These are phyloP conservation scores for Petaurus breviceps DNA, from an alignment of 2,113 vertebrate genomes.

Conservation along the genomic window DNA sequence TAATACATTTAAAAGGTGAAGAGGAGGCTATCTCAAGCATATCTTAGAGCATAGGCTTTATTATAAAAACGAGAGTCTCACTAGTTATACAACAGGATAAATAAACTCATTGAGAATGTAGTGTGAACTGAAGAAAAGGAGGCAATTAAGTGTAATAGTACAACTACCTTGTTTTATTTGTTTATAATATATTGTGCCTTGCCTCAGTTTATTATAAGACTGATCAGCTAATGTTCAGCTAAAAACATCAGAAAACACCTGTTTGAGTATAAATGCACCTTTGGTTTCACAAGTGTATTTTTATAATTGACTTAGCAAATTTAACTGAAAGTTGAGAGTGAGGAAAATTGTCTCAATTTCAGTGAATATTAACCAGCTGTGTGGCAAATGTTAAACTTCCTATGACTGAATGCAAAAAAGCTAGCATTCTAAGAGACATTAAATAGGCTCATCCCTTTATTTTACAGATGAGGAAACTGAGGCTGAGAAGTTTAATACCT, in stretches of 20 bases:
- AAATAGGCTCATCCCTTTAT: not conserved
- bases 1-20: constrained; percentile 31
- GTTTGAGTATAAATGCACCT: not conserved
- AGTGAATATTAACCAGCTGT: not conserved
- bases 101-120: not conserved
- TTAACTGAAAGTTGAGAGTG: not conserved
- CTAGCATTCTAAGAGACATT: not conserved
- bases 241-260: not conserved
- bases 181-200: constrained; percentile 17
- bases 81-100: not conserved
- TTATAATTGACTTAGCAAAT: constrained; percentile 23
- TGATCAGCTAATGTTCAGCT: not conserved
- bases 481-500: not conserved
- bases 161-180: not conserved
- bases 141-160: constrained; percentile 17
- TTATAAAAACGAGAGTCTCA: not conserved
- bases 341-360: not conserved
- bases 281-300: constrained; percentile 29
- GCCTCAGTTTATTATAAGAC: not conserved
- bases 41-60: constrained; percentile 8
- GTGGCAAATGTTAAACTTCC: not conserved
- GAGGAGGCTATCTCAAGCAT: not conserved
- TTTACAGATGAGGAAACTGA: not conserved
- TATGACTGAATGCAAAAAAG: not conserved
- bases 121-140: not conserved